phyloP scores from a whole-genome alignment of 2,797 vertebrate species.

The Bucorvus abyssinicus region DNA sequence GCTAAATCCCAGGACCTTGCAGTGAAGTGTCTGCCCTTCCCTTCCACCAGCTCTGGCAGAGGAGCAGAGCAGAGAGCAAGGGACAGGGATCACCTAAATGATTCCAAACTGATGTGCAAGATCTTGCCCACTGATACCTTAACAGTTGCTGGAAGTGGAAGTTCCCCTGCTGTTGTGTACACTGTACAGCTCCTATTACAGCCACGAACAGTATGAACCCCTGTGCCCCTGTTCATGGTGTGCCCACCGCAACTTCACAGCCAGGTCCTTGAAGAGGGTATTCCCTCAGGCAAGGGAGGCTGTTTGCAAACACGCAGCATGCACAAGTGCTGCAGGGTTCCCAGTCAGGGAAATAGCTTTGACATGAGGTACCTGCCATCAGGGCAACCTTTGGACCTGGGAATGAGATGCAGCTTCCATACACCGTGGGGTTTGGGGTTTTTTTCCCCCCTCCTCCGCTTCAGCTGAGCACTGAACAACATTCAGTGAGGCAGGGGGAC shows the following conservation, averaged over 20 bases:
- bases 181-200: neutral
- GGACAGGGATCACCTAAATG: neutral
- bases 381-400: accelerated
- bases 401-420: neutral
- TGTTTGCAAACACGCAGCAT: no score
- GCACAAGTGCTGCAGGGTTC: neutral
- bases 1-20: neutral
- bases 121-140: neutral
- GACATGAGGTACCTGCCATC: accelerated
- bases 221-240: neutral
- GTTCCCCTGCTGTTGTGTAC: no score
- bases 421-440: accelerated
- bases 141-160: neutral
- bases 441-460: neutral
- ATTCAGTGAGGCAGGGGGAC: no score
- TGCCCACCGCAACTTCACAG: neutral
- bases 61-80: neutral
- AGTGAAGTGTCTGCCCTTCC: neutral
- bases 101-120: neutral
- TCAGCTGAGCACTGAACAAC: neutral
- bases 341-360: neutral
- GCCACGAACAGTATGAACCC: neutral
- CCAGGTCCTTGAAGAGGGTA: accelerated
- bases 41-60: neutral
- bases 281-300: neutral